phyloP scores from a whole-genome alignment of 2,797 vertebrate genomes.

The Enteromius mattozi region DNA sequence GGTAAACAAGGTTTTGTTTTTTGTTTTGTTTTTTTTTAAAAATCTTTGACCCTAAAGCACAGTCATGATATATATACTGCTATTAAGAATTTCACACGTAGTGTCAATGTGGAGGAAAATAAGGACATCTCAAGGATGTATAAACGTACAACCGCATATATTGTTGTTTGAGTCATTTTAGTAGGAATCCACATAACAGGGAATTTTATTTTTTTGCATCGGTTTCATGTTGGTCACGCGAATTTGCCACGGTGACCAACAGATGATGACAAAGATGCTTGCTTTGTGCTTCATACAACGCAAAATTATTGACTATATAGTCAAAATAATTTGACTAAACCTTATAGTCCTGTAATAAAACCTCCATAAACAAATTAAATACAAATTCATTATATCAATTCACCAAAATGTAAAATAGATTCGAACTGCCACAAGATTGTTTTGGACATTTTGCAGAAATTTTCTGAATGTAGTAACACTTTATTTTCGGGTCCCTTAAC shows the following conservation, averaged over 20 bases:
- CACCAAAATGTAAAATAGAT: not conserved
- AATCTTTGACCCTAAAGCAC: constrained; percentile 11
- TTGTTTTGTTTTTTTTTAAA: not conserved
- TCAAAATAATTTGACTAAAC: no score
- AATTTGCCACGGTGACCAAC: not conserved
- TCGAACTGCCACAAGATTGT: not conserved
- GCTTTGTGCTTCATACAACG: not conserved
- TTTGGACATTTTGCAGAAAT: not conserved
- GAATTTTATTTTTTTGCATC: not conserved
- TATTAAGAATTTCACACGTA: not conserved
- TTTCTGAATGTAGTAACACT: not conserved
- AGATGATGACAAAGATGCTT: not conserved
- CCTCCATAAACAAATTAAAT: not conserved
- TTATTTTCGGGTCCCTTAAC: no score
- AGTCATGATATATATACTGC: not conserved
- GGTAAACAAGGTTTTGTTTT: not conserved
- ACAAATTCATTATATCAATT: not conserved
- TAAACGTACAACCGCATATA: not conserved
- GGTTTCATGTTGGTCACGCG: not conserved
- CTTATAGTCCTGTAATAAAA: no score
- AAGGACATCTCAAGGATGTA: not conserved
- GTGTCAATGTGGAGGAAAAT: not conserved
- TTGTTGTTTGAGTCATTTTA: not conserved
- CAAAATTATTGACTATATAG: not conserved
- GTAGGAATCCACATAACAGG: not conserved